Base-by-base conservation (phyloP, 2,113 vertebrate species). In the Neodon shergylaensis region DNA sequence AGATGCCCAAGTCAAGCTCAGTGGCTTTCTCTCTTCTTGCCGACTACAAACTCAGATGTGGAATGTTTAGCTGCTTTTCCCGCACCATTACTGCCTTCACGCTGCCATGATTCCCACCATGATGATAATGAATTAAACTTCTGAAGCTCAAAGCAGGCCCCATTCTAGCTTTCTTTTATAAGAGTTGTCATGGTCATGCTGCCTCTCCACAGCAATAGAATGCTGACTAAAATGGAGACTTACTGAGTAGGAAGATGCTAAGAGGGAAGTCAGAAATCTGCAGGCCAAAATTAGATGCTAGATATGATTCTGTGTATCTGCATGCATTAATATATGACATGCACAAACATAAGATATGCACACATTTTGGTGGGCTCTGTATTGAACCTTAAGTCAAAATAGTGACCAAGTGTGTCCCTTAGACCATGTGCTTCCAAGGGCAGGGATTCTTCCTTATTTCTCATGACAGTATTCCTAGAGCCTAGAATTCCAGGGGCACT, bases 321-420 rank as follows among this genome's bases (percentile, higher is more conserved):
- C 16, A 82, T 33, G 4, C 31, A 26, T 39, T 74, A 39, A 52
- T 19, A 26, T 11, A 28, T 26, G 24, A 26, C 11, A 63, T 63
- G 21, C 7, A 22, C 39, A 36, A 8, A 39, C 47, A 52, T 33
- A 47, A 0, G 2, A 21, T 12, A 1, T 7, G 5, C 13, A 26
- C n/a, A 26, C 12, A 3, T 74, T 36, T 7, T 33, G 12, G 42
- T 66, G 44, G 36, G 21, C 19, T 9, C 86, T 81, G 39, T 31
- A 28, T 84, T 42, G 42, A 21, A 72, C 61, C 44, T 65, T 63
- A 47, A 36, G 28, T 63, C n/a, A 1, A 7, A 61, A 36, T 42
- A 42, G 17, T 52, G 44, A 86, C 49, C 26, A 49, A 36, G 49
- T 1, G 1, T 61, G 14, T 58, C 12, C 49, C n/a, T 76, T 42